A percentile compares a stretch with the other conserved stretches of the same genome.
phyloP scores from a whole-genome alignment of 2,113 vertebrate species.

The Embiotoca jacksoni region DNA sequence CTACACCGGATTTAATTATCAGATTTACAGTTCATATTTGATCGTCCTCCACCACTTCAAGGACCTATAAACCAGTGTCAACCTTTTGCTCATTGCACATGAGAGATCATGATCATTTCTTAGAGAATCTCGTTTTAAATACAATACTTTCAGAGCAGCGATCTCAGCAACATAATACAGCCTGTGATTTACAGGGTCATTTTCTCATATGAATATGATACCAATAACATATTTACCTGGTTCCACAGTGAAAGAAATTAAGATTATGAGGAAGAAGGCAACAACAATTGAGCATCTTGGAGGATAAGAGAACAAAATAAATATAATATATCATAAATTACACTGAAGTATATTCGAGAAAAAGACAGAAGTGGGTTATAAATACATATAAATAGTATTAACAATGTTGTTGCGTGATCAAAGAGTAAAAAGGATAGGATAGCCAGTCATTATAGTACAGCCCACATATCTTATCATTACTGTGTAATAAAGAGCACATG shows the following conservation, averaged over 20 bases:
- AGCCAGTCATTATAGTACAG: neutral
- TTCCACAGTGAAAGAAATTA: too few relatives aligned
- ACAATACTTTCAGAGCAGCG: neutral
- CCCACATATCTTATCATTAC: neutral
- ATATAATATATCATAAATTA: too few relatives aligned
- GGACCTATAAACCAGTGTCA: neutral
- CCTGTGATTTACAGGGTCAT: neutral
- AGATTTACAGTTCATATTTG: slow-evolving; percentile 26
- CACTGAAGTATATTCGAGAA: too few relatives aligned
- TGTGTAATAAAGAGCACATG: neutral
- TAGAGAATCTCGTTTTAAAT: slow-evolving; percentile 33
- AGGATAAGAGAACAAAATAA: too few relatives aligned
- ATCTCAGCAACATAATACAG: neutral
- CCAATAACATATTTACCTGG: too few relatives aligned
- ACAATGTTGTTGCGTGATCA: too few relatives aligned
- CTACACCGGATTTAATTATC: slow-evolving; percentile 20
- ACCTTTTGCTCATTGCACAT: slow-evolving; percentile 13
- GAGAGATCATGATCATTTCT: slow-evolving; percentile 21
- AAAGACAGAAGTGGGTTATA: too few relatives aligned
- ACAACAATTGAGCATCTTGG: too few relatives aligned
- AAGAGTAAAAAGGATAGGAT: neutral
- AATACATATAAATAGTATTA: too few relatives aligned
- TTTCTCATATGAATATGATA: neutral
- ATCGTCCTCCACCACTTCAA: slow-evolving; percentile 24
- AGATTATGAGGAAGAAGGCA: too few relatives aligned